These are phyloP conservation scores for Eulemur coronatus DNA, from an alignment of 2,797 vertebrate species.

Conservation along the genomic window DNA sequence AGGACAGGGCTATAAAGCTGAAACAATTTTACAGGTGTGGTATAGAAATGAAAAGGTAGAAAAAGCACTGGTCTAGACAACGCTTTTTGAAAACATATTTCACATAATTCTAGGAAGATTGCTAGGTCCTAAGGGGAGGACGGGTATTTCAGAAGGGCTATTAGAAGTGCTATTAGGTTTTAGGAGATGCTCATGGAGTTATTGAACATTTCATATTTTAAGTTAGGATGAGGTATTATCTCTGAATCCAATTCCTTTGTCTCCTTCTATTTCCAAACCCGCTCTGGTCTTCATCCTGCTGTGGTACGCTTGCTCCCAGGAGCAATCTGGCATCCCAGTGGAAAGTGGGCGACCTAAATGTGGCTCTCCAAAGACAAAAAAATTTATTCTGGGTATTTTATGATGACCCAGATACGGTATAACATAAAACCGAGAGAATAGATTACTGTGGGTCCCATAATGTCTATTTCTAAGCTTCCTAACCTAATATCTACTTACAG, in stretches of 20 bases:
- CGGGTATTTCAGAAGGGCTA: slow-evolving; percentile 46
- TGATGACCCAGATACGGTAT: slow-evolving; percentile 71
- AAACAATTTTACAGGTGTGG: slow-evolving; percentile 50
- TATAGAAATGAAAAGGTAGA: slow-evolving; percentile 35
- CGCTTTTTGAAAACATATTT: slow-evolving; percentile 42
- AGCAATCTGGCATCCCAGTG: slow-evolving; percentile 52
- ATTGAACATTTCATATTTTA: slow-evolving; percentile 71
- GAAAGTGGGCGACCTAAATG: slow-evolving; percentile 71
- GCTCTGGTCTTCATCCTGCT: slow-evolving; percentile 34
- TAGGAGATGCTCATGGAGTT: slow-evolving; percentile 52
- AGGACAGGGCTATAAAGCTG: slow-evolving; percentile 1
- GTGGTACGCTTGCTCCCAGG: slow-evolving; percentile 35
- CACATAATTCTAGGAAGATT: slow-evolving; percentile 25
- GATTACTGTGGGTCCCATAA: slow-evolving; percentile 9
- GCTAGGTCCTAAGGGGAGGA: slow-evolving; percentile 7
- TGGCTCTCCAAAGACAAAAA: slow-evolving; percentile 69
- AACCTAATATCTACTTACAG: slow-evolving; percentile 30
- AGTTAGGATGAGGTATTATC: slow-evolving; percentile 51
- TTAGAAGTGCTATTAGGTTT: slow-evolving; percentile 62
- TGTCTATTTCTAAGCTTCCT: slow-evolving; percentile 51
- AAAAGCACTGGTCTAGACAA: slow-evolving; percentile 26
- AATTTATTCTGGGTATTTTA: slow-evolving; percentile 66
- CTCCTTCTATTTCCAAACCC: slow-evolving; percentile 50
- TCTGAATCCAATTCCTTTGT: slow-evolving; percentile 62
- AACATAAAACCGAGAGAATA: slow-evolving; percentile 57